Evolutionary conservation across 2,797 vertebrate genomes (phyloP).

Genomic region (Ptychadena robeensis): DNA sequence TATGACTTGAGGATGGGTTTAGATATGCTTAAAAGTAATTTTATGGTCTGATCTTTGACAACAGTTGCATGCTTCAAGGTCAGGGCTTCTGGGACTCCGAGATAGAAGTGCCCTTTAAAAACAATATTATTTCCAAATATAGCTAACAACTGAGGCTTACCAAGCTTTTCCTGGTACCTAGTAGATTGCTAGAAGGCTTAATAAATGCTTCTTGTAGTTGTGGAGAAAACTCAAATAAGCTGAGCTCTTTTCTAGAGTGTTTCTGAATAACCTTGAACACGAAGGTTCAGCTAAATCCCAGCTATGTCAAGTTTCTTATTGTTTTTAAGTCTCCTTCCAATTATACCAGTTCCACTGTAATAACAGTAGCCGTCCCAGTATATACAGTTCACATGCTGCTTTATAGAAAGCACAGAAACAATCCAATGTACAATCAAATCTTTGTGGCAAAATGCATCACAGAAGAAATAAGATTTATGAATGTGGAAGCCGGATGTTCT

Average conservation of each 20-base stretch:
- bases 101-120: neutral
- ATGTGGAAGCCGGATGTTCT: neutral
- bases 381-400: slow-evolving; percentile 1
- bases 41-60: no score
- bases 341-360: slow-evolving; percentile 38
- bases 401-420: neutral
- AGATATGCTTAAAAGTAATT: no score
- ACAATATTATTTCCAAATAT: neutral
- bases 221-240: slow-evolving; percentile 4
- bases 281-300: slow-evolving; percentile 38
- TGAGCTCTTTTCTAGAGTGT: neutral
- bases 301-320: slow-evolving; percentile 46
- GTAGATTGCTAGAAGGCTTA: slow-evolving; percentile 22
- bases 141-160: neutral
- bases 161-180: neutral
- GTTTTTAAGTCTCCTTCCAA: slow-evolving; percentile 43
- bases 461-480: slow-evolving; percentile 23
- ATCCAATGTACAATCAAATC: neutral
- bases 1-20: no score
- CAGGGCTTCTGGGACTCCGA: neutral
- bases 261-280: slow-evolving; percentile 30
- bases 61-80: no score
- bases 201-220: slow-evolving; percentile 1
- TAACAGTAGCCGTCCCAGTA: slow-evolving; percentile 15
- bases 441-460: slow-evolving; percentile 12